Evolutionary conservation across 1,140 invertebrate genomes (phyloP), one percentile per base, ranked within the genome.

Genomic region (Macrobrachium rosenbergii): DNA sequence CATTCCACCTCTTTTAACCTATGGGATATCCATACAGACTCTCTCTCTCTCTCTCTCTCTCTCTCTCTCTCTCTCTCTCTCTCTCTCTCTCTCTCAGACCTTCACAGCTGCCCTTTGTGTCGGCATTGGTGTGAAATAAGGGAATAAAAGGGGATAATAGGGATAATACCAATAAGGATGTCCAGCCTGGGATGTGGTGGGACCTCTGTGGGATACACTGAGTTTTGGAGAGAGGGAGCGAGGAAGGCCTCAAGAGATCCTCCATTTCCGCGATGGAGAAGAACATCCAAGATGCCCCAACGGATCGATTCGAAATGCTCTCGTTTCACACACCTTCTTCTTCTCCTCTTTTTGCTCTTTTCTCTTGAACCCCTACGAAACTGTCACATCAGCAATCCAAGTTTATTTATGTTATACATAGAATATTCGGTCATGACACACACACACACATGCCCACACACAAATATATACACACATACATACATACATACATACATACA

Each of bases 91-190:
- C 16, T 43, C 37, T 28, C 58, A 60, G 23, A 17, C 77, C 52
- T 17, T 19, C 83, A 12, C 85, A 87, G 85, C 85, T 87, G 85
- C 28, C 63, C 85, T 82, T 87, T 87, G 85, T 87, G 85, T 43
- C 67, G 83, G 67, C 69, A 62, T 69, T 52, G 85, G 85, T 87
- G 85, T 87, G 85, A 87, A 87, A 87, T 87, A 87, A 87, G 85
- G 85, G 85, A 87, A 87, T 87, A 87, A 87, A 87, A 60, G 17
- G 28, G 72, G 72, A 87, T 87, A 87, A 87, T 82, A 76, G 78
- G 79, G 85, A 87, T 87, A 87, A 87, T 87, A 67, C 85, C 85
- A 87, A 87, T 87, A 81, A 72, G 63, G 28, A 21, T 67, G 21
- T 67, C 84, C 77, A 62, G 58, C 64, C 69, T 52, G 21, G 69